Base-by-base conservation (phyloP, 2,888 invertebrate species). In the Megalurothrips usitatus region DNA sequence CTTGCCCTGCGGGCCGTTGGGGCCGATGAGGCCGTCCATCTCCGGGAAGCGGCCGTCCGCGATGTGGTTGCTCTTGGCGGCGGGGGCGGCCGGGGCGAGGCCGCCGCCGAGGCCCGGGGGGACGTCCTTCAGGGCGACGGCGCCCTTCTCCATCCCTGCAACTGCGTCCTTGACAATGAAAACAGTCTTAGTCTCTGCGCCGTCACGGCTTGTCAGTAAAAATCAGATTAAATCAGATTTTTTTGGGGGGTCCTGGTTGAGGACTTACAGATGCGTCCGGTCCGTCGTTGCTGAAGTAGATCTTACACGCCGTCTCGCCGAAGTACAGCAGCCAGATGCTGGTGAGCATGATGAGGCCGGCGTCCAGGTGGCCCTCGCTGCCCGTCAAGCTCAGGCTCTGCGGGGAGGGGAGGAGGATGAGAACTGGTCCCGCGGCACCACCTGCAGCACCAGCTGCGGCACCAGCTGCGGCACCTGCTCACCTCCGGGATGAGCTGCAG, bases 401-500 rank as follows among this genome's bases (percentile, higher is more conserved):
- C 2, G 34, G 34, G 34, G 10, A 49, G 10, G 19, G 14, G 52
- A 19, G 2, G 4, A 3, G 6, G 14, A 52, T 52, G 2, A 17
- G 52, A 52, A 19, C 34, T 43, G 34, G 34, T 43, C 34, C 34
- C 3, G 34, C 34, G 3, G 2, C 34, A 43, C 3, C 3, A 6
- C 34, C 34, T 43, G 34, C 34, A 43, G 34, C 3, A 6, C 34
- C 2, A 79, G n/a, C 34, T 47, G n/a, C 79, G 19, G 11, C 12
- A 34, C 19, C 10, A 12, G 11, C n/a, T 47, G 34, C 8, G 23
- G 23, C 80, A 68, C 49, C 82, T n/a, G n/a, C n/a, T 82, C 83
- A 87, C 90, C 86, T 90, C 90, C 34, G 91, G 91, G n/a, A 91
- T 88, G 1, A 91, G 87, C 84, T 90, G 89, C 82, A 91, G 88